These are phyloP conservation scores for Phoenicopterus ruber DNA, from an alignment of 2,113 vertebrate species.

Conservation along the genomic window DNA sequence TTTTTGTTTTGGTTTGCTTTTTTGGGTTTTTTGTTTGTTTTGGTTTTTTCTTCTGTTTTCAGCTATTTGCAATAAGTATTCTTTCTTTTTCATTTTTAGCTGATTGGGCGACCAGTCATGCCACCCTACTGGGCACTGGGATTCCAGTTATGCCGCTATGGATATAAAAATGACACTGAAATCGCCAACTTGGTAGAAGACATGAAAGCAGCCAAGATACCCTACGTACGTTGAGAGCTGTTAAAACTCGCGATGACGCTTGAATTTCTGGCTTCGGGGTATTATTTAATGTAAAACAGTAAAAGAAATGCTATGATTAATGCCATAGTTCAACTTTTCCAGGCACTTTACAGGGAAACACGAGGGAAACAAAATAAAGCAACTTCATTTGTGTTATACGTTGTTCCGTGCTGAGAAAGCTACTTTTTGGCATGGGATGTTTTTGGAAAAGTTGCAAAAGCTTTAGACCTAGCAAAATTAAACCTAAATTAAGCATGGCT, in stretches of 20 bases:
- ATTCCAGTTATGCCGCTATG: constrained; percentile 91
- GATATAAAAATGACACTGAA: constrained; percentile 81
- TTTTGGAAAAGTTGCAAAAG: neutral
- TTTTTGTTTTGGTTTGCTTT: no score
- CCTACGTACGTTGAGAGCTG: constrained; percentile 76
- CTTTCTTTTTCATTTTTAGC: constrained; percentile 65
- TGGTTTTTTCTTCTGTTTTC: neutral
- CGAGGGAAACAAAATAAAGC: neutral
- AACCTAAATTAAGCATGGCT: neutral
- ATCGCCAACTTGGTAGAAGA: constrained; percentile 73
- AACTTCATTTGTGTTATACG: neutral
- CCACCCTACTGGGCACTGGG: constrained; percentile 92
- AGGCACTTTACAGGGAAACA: neutral
- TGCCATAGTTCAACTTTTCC: neutral
- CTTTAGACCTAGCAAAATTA: neutral
- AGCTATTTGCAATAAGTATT: neutral
- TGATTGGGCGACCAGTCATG: constrained; percentile 87
- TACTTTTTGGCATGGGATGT: neutral
- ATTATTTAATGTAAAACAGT: neutral
- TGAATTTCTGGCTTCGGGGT: neutral
- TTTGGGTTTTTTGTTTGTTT: neutral
- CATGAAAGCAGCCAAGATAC: constrained; percentile 80
- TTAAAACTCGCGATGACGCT: no score
- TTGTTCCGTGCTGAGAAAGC: no score
- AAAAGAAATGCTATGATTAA: neutral